Evolutionary conservation across 2,888 invertebrate species (phyloP), one percentile per base, ranked within the genome.

Genomic region (Acanthosepion esculentum): DNA sequence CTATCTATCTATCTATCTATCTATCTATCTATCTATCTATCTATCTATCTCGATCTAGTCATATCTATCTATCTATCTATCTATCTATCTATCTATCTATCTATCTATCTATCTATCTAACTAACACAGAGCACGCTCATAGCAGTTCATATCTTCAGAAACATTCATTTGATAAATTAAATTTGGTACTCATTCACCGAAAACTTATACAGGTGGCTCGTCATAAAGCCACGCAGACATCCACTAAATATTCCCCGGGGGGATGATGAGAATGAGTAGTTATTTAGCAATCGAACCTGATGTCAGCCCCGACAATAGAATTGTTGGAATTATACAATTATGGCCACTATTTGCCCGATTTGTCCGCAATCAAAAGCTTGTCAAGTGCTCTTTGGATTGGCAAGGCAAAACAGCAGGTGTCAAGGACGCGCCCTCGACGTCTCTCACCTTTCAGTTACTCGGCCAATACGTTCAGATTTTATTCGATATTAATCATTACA

Each of bases 401-500:
- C 78, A 78, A 78, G 18, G n/a, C n/a, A 10, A n/a, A 78, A n/a
- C 78, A 78, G 78, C 29, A 8, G 78, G 78, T 78, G 78, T 0
- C 29, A 78, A 78, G 78, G 78, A 29, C 78, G 78, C 78, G 78
- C 78, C 78, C 78, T 78, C n/a, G n/a, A 29, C 78, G 78, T n/a
- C 10, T 29, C 78, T n/a, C n/a, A n/a, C 78, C n/a, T 78, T 78
- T 78, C 78, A 29, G n/a, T n/a, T 78, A 78, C 78, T n/a, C 78
- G 78, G 78, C 78, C 78, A 78, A 78, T 29, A n/a, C 78, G 78
- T 78, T 10, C 78, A 78, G 78, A 78, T 78, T 78, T 78, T 78
- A 78, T 78, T 78, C 78, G 78, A n/a, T 78, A 78, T 78, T 78
- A 78, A 78, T 78, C 78, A n/a, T 78, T 78, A 78, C 78, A 78